A percentile compares a stretch with the other conserved stretches of the same genome.
Evolutionary conservation across 2,113 vertebrate species (phyloP).

Genomic region (Varanus komodoensis): DNA sequence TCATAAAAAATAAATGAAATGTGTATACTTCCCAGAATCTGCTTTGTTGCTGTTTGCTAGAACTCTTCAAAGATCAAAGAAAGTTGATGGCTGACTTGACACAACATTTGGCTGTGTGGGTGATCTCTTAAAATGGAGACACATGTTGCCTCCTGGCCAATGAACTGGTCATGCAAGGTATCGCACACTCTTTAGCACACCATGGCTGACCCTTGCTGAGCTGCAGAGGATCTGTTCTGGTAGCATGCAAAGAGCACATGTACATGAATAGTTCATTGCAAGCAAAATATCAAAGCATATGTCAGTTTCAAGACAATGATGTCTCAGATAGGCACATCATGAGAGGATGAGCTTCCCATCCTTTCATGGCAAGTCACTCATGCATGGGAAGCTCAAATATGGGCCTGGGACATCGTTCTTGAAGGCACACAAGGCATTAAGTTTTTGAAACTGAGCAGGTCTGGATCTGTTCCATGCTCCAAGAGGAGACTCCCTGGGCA

Average conservation of each 20-base stretch:
- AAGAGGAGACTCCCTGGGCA: background rate
- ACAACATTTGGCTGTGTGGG: background rate
- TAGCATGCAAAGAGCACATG: background rate
- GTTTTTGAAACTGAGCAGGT: background rate
- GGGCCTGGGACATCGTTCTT: background rate
- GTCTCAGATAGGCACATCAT: background rate
- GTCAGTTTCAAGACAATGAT: too few relatives aligned
- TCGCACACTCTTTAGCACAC: background rate
- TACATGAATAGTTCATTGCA: too few relatives aligned
- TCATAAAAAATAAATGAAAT: conserved; percentile 8
- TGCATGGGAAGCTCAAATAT: background rate
- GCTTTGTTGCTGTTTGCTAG: background rate
- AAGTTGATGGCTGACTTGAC: background rate
- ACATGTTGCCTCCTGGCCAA: background rate
- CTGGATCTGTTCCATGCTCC: background rate
- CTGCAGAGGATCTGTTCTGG: background rate
- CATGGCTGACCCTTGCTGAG: background rate
- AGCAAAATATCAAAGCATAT: background rate
- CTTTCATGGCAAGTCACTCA: background rate
- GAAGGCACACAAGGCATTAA: background rate
- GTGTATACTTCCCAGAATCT: background rate
- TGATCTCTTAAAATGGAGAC: background rate
- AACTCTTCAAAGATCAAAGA: background rate
- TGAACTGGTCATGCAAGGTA: background rate
- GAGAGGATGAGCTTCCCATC: too few relatives aligned